Evolutionary conservation across 1,140 invertebrate genomes (phyloP), one percentile per base, ranked within the genome.

Genomic region (Telenomus remus): DNA sequence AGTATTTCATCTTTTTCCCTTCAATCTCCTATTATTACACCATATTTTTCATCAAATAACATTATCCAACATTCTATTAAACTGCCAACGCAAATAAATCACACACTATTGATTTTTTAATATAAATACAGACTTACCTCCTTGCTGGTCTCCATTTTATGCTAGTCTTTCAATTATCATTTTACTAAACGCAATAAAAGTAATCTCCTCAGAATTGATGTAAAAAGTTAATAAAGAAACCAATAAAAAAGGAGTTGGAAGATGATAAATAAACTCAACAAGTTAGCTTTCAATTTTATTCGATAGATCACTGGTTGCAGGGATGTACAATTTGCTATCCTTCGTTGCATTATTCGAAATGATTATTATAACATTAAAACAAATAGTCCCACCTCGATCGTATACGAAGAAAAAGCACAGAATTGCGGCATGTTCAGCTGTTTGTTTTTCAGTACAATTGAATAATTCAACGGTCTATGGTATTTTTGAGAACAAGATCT

Each of bases 281-380:
- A 27, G 6, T 27, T 27, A 3, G 6, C 6, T 27, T 27, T 51
- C 68, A 51, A 50, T 9, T 76, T 68, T 59, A 74, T 75, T 76
- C 49, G 51, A 70, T 65, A 70, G 37, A 73, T 70, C 70, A 70
- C 66, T 78, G 61, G 63, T 68, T 44, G 57, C 47, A 69, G 65
- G 72, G 72, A 60, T 49, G 55, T 76, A 70, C 56, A 70, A 61
- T 70, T 60, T 49, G 46, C 66, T 71, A 76, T 66, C 19, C 66
- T 76, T 55, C 55, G 59, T 12, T 60, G 65, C 35, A 44, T 44
- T 46, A 66, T 27, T 66, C 66, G 47, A 71, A 66, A 39, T 1
- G 19, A 27, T 27, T 27, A 70, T 70, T 66, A 65, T 39, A 39
- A 57, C 27, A 63, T 61, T 47, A 57, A 51, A 12, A 63, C 44